Base-by-base conservation (phyloP, 1,140 invertebrate genomes). In the Diorhabda elongata region DNA sequence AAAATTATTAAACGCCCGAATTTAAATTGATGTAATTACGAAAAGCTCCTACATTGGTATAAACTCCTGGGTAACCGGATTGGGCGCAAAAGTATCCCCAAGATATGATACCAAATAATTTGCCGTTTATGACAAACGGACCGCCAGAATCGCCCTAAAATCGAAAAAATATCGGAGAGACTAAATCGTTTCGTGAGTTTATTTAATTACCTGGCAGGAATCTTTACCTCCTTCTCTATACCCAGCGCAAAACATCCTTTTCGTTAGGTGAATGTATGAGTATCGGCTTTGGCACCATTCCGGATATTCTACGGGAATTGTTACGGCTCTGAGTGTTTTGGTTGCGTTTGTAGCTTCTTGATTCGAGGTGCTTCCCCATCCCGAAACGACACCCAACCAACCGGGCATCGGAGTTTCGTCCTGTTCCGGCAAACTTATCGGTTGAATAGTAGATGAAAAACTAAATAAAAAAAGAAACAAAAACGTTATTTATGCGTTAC, bases 81-180 rank as follows among this genome's bases (percentile, higher is more conserved):
- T 83, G 74, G 3, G 83, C 88, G 71, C 89, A 90, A 0, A 84
- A 84, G 42, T 84, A 76, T 5, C 88, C 89, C 84, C 86, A 89
- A 3, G 87, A 89, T 0, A 87, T 84, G 3, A 89, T 77, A 41
- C 88, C 89, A 69, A 83, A 81, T 7, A 88, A 74, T 61, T 78
- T 80, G 41, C 80, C 81, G 26, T 82, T 71, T 5, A 80, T 71
- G n/a, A 85, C 81, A n/a, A 86, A 72, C 5, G 85, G 85, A n/a
- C 85, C 85, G 56, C 85, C 85, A 41, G 83, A 85, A 75, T 86
- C 85, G 58, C 85, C 85, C 80, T 86, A 71, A 58, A 74, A 74
- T 45, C 8, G 4, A 52, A 70, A 47, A 56, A 3, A 7, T n/a
- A 52, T 52, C 47, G 47, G 0, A 52, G 0, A 52, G 0, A 52